These are phyloP conservation scores for Argyresthia albistria DNA, from an alignment of 2,888 invertebrate genomes.

Conservation along the genomic window DNA sequence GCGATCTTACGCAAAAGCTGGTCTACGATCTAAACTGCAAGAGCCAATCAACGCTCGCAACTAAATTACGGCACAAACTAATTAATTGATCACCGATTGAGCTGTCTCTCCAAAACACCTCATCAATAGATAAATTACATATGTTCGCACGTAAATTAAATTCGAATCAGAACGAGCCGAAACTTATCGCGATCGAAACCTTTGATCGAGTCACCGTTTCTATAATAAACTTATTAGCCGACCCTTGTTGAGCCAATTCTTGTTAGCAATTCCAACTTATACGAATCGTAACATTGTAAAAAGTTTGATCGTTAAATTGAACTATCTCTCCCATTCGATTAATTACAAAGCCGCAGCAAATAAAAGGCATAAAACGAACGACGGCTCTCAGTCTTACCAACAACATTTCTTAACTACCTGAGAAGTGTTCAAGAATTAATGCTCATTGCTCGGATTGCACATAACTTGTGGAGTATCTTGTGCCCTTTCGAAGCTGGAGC, in stretches of 20 bases:
- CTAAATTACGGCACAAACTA: slow-evolving; percentile 2
- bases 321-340: not conserved
- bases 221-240: not conserved
- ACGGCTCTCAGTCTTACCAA: not conserved
- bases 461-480: not conserved
- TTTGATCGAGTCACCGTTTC: not conserved
- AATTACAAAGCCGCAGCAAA: not conserved
- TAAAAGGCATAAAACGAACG: not conserved
- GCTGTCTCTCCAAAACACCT: not conserved
- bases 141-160: not conserved
- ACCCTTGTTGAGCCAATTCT: not conserved
- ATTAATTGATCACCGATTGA: slow-evolving; percentile 5
- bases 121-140: not conserved
- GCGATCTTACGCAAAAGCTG: slow-evolving; percentile 1
- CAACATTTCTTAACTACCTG: slow-evolving; percentile 3
- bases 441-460: slow-evolving; percentile 7
- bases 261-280: not conserved
- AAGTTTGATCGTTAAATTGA: not conserved
- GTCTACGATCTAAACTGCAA: not conserved
- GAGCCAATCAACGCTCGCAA: slow-evolving; percentile 4
- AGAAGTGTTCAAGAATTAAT: slow-evolving; percentile 3
- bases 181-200: not conserved
- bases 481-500: slow-evolving; percentile 7
- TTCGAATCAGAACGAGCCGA: not conserved
- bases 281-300: not conserved